Evolutionary conservation across 2,797 vertebrate species (phyloP).

Genomic region (Gila robusta): DNA sequence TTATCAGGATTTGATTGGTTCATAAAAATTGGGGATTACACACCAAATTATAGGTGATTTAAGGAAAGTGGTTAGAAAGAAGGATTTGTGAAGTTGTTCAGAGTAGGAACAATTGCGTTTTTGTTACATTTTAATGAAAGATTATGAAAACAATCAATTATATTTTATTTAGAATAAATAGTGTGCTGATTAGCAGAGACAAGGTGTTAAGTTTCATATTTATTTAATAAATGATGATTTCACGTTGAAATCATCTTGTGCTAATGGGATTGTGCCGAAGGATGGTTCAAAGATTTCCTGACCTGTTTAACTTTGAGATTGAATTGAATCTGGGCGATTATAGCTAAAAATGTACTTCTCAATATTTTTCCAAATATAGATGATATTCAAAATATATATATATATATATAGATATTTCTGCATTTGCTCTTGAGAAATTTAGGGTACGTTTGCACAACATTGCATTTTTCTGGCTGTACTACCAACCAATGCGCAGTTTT

Average conservation of each 20-base stretch:
- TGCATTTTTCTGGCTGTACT: no score
- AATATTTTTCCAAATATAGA: not conserved
- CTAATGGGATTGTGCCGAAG: not conserved
- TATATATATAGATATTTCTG: not conserved
- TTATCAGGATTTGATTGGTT: not conserved
- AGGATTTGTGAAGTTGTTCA: not conserved
- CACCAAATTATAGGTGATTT: not conserved
- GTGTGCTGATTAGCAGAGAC: not conserved
- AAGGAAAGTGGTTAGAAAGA: not conserved
- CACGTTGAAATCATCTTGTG: not conserved
- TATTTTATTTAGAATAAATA: not conserved
- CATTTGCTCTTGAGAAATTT: not conserved
- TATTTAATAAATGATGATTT: not conserved
- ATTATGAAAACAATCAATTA: not conserved
- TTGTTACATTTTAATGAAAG: not conserved
- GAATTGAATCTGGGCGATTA: not conserved
- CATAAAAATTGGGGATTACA: not conserved
- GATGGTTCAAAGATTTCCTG: not conserved
- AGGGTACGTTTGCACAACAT: not conserved
- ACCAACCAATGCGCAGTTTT: no score
- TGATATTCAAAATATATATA: not conserved
- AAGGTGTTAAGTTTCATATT: not conserved
- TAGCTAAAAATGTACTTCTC: not conserved
- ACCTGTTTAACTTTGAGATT: not conserved
- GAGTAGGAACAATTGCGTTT: not conserved